These are phyloP conservation scores for Leptinotarsa undecemlineata DNA, from an alignment of 1,140 invertebrate species.

Conservation along the genomic window DNA sequence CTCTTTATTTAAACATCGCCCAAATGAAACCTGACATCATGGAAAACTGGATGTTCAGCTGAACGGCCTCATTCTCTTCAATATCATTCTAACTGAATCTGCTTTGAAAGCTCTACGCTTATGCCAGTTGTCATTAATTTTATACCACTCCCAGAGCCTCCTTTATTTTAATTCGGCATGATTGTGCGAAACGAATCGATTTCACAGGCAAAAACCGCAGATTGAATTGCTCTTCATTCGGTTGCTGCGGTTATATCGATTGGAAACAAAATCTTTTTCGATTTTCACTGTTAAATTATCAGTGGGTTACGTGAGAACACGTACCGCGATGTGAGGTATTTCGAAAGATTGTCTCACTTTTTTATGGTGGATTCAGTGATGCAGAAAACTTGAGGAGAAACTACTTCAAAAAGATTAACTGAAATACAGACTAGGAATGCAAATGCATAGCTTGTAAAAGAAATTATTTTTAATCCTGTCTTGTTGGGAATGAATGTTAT, in stretches of 20 bases:
- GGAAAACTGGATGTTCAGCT: no score
- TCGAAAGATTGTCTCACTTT: no score
- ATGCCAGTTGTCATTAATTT: slow-evolving; percentile 9
- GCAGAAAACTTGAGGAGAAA: no score
- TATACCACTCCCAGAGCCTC: not conserved
- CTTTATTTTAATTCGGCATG: slow-evolving; percentile 9
- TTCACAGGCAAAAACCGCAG: slow-evolving; percentile 19
- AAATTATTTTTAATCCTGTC: no score
- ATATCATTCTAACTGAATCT: not conserved
- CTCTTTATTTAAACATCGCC: no score
- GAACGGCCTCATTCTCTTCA: no score
- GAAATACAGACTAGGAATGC: no score
- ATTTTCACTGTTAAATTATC: slow-evolving; percentile 25
- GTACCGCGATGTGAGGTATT: not conserved
- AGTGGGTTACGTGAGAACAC: slow-evolving; percentile 15
- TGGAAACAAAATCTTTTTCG: slow-evolving; percentile 18
- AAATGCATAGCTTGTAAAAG: no score
- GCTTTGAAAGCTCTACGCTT: not conserved
- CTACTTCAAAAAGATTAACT: no score
- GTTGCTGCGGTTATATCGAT: slow-evolving; percentile 21
- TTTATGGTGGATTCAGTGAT: no score
- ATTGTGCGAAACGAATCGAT: slow-evolving; percentile 24
- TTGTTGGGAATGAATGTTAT: no score
- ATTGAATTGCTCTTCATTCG: slow-evolving; percentile 23
- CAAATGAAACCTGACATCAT: no score